These are phyloP conservation scores for Polydrusus cervinus DNA, from an alignment of 2,888 invertebrate species.

Conservation along the genomic window DNA sequence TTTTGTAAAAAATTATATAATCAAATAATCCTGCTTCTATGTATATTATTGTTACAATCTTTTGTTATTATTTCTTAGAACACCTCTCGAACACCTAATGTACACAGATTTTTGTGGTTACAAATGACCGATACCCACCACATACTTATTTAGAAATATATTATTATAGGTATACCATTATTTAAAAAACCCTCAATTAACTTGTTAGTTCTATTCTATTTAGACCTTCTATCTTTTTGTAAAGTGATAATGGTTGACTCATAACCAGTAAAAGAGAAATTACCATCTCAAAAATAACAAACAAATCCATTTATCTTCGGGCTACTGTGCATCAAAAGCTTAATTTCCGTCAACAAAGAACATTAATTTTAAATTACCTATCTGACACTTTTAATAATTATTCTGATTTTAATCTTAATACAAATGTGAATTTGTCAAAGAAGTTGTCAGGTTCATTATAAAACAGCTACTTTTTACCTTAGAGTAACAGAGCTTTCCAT, in stretches of 20 bases:
- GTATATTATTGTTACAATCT: too few relatives aligned
- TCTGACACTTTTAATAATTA: conserved; percentile 39
- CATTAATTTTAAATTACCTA: conserved; percentile 35
- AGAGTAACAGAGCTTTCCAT: too few relatives aligned
- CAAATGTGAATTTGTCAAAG: conserved; percentile 35
- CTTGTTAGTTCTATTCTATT: too few relatives aligned
- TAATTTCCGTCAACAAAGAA: conserved; percentile 37
- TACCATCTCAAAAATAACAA: conserved; percentile 31
- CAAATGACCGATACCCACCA: too few relatives aligned
- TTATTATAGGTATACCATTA: too few relatives aligned
- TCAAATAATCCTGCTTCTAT: too few relatives aligned
- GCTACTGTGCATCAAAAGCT: conserved; percentile 34
- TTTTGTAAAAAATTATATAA: too few relatives aligned
- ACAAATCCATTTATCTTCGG: conserved; percentile 50
- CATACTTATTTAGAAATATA: too few relatives aligned
- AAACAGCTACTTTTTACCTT: not conserved
- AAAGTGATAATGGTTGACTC: conserved; percentile 17
- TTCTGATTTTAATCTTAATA: conserved; percentile 36
- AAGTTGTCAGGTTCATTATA: not conserved
- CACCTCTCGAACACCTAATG: too few relatives aligned
- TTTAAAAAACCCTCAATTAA: too few relatives aligned
- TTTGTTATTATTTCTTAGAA: too few relatives aligned
- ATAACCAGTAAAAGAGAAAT: conserved; percentile 29
- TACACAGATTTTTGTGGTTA: too few relatives aligned
- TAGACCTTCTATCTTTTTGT: not conserved